Evolutionary conservation across 1,140 invertebrate genomes (phyloP), one percentile per base, ranked within the genome.

Genomic region (Rhopalosiphum maidis): DNA sequence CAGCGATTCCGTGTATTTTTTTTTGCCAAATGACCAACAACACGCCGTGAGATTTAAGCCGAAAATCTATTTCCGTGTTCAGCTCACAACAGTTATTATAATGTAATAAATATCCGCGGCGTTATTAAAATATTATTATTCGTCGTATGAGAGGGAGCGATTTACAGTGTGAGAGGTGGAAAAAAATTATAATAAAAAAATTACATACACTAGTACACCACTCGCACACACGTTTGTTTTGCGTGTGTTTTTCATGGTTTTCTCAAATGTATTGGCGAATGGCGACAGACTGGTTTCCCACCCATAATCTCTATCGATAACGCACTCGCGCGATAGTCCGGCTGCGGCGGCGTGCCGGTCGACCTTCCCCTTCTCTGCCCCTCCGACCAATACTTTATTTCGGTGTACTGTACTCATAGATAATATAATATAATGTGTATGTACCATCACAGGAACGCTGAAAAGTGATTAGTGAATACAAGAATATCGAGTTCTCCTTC

Each of bases 211-310:
- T 46, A 37, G 23, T 41, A 88, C 7, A 35, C 46, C 46, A 54
- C n/a, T 88, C 2, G 86, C 46, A 54, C n/a, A 51, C 87, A 23
- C 87, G 87, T 86, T 23, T 30, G 23, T 41, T 43, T 88, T 54
- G 46, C 21, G 86, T 48, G 85, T 30, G 43, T 41, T 90, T 60
- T 90, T 60, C n/a, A 35, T 37, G n/a, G 18, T 43, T 90, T 48
- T 48, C 21, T 83, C 9, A 30, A 82, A 68, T 18, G n/a, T 83
- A 68, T 90, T 60, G 41, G 37, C 60, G 54, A 90, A 37, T 41
- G 22, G n/a, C 21, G 88, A 89, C 51, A 89, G 88, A 89, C 88
- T 89, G 88, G 88, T 89, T 89, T 89, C 87, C 87, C 87, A 89
- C 51, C 88, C 35, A 37, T 90, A 6, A 5, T 21, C 46, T 18